phyloP scores from a whole-genome alignment of 1,140 invertebrate species.

The Ceratina australensis region DNA sequence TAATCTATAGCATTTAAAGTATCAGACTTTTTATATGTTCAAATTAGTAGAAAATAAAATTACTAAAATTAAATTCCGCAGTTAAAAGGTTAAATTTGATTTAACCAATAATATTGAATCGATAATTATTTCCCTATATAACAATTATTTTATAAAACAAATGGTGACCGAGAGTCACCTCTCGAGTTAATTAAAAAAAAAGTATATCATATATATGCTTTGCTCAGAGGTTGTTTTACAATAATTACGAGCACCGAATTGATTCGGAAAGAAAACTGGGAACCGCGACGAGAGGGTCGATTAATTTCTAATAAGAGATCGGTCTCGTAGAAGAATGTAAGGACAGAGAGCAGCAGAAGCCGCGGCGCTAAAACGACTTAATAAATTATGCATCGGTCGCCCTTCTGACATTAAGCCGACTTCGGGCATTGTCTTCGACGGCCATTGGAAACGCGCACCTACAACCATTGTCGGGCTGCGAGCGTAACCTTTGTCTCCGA shows the following conservation, averaged over 20 bases:
- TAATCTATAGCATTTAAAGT: no score
- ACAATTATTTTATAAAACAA: no score
- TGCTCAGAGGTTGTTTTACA: no score
- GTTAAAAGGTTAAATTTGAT: no score
- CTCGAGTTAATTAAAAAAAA: no score
- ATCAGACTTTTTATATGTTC: no score
- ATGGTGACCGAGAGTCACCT: no score
- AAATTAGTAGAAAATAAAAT: no score
- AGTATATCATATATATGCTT: no score
- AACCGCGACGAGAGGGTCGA: background rate
- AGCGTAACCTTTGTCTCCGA: slow-evolving; percentile 71
- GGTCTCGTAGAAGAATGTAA: slow-evolving; percentile 3
- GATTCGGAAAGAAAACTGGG: background rate
- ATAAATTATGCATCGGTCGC: slow-evolving; percentile 73
- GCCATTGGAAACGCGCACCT: slow-evolving; percentile 64
- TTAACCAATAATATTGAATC: no score
- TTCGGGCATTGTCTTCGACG: slow-evolving; percentile 70
- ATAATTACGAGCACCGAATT: background rate
- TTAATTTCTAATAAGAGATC: slow-evolving; percentile 23
- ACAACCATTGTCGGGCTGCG: slow-evolving; percentile 61
- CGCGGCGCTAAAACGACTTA: slow-evolving; percentile 53
- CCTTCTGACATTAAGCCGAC: slow-evolving; percentile 71
- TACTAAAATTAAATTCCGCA: no score
- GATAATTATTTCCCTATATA: no score
- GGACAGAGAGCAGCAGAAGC: slow-evolving; percentile 39